Evolutionary conservation across 1,140 invertebrate genomes (phyloP), one percentile per base, ranked within the genome.

Genomic region (Caenorhabditis remanei): DNA sequence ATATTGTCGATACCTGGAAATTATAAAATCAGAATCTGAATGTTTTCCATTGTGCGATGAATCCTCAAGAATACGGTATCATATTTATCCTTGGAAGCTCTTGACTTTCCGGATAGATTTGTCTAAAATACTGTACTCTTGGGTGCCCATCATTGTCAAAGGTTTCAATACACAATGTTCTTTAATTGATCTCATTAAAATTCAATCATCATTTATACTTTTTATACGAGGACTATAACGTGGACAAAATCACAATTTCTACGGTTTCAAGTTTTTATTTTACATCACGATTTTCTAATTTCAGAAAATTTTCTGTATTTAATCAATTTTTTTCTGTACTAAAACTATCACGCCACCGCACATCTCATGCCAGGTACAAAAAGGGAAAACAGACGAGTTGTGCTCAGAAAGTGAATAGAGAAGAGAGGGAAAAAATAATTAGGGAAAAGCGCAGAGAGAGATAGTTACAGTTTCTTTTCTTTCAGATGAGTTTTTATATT

Each of bases 1-100:
- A 89, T n/a, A 90, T 89, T 21, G 88, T 85, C 14, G 89, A 85
- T 93, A 94, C 93, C 88, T 89, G 87, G 21, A 85, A 85, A 63
- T 46, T 58, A 5, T 4, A 48, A 56, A 56, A 24, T 53, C 41
- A 56, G n/a, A 11, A 13, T 50, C 19, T 56, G 46, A 67, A 41
- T 5, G 13, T 58, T 19, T n/a, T n/a, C n/a, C n/a, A 7, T 16
- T 13, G 3, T 16, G 63, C 48, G 19, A 32, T 32, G 32, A 32
- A 32, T 32, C 2, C 32, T 32, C 32, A 32, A 32, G 32, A 32
- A 32, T 32, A 32, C 32, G 32, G 32, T 32, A 32, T 32, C 32
- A 32, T 32, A 0, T 32, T 32, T 32, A 24, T 50, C 32, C 48
- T 11, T 16, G 83, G 7, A 32, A 56, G 13, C 8, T 40, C 7